These are phyloP conservation scores for Corythaeola cristata DNA, from an alignment of 2,113 vertebrate genomes.

Conservation along the genomic window DNA sequence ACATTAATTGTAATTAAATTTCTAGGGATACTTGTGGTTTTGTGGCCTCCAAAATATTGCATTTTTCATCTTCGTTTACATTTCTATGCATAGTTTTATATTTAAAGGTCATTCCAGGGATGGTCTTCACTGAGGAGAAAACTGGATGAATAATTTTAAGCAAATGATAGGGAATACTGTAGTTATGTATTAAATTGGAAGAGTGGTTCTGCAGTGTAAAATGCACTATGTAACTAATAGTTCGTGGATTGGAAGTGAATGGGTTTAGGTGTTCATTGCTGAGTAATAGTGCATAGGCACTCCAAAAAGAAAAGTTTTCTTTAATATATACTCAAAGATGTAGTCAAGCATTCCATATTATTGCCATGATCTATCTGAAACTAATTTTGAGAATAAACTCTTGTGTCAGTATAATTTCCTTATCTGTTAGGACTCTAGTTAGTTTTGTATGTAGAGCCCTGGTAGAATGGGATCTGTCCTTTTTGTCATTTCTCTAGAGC, in stretches of 20 bases:
- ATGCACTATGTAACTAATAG: neutral
- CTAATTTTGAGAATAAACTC: neutral
- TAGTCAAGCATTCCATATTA: neutral
- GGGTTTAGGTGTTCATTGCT: neutral
- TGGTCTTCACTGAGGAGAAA: neutral
- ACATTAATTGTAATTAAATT: neutral
- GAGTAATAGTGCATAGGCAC: neutral
- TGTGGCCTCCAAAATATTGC: neutral
- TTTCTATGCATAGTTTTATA: neutral
- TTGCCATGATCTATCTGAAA: neutral
- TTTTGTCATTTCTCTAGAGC: neutral
- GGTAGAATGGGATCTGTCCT: neutral
- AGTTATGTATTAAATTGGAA: neutral
- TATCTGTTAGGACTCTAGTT: neutral
- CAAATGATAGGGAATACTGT: neutral
- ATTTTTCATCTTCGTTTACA: neutral
- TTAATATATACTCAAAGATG: neutral
- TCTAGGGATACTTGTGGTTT: neutral
- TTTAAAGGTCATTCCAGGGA: neutral
- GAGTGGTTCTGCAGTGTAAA: neutral
- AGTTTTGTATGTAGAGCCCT: neutral
- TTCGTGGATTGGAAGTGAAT: neutral
- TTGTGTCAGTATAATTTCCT: neutral
- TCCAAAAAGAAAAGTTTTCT: neutral
- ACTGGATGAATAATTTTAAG: neutral